phyloP scores from a whole-genome alignment of 2,797 vertebrate species.

The Xyrichtys novacula region DNA sequence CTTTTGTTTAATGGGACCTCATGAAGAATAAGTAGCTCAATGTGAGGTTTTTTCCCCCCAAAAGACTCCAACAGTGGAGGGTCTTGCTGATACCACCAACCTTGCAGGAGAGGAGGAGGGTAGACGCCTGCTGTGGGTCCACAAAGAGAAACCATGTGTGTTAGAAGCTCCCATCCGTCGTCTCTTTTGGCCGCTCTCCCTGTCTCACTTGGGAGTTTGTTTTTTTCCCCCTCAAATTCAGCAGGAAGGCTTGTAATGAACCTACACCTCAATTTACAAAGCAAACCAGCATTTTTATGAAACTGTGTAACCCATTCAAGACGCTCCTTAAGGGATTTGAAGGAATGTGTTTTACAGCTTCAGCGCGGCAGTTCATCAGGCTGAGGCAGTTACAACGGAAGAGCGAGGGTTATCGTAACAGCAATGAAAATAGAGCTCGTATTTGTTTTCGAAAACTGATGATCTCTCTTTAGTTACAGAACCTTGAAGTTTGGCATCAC shows the following conservation, averaged over 20 bases:
- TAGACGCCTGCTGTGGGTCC: conserved; percentile 27
- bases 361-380: conserved; percentile 54
- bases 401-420: conserved; percentile 3
- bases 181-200: conserved; percentile 39
- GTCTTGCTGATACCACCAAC: conserved; percentile 61
- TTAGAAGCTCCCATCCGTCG: conserved; percentile 18
- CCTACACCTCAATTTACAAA: conserved; percentile 71
- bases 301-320: conserved; percentile 70
- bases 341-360: conserved; percentile 52
- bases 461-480: conserved; percentile 3
- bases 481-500: neutral
- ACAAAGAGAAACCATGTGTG: conserved; percentile 22
- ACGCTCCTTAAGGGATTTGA: conserved; percentile 68
- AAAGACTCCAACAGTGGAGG: conserved; percentile 56
- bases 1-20: conserved; percentile 72
- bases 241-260: conserved; percentile 74
- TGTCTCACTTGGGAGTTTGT: conserved; percentile 59
- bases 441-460: neutral
- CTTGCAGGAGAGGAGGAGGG: conserved; percentile 23
- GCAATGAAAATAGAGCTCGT: conserved; percentile 2
- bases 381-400: conserved; percentile 17
- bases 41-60: conserved; percentile 51
- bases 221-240: conserved; percentile 63
- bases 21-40: conserved; percentile 68
- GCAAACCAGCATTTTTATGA: conserved; percentile 74